A percentile compares a stretch with the other conserved stretches of the same genome.
Evolutionary conservation across 2,113 vertebrate genomes (phyloP).

Genomic region (Hemiprocne comata): DNA sequence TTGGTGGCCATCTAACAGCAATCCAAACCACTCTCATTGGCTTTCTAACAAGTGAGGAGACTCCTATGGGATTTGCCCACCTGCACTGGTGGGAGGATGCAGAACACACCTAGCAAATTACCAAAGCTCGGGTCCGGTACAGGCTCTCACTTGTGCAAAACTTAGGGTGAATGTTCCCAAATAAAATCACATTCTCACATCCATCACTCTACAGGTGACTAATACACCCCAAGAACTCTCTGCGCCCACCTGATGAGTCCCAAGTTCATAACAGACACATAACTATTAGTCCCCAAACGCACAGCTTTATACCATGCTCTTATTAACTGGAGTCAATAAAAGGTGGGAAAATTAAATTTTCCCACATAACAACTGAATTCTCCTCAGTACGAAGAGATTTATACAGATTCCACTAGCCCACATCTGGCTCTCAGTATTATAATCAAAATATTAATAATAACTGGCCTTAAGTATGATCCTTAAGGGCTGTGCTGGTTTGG

Average conservation of each 20-base stretch:
- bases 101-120: neutral
- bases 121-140: neutral
- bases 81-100: neutral
- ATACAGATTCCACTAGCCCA: neutral
- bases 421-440: neutral
- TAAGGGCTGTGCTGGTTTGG: too few species aligned
- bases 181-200: neutral
- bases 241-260: neutral
- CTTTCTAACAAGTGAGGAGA: neutral
- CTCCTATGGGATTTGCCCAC: neutral
- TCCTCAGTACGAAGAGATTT: neutral
- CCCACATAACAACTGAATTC: neutral
- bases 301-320: neutral
- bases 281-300: neutral
- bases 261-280: neutral
- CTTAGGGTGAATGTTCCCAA: neutral
- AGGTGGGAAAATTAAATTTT: neutral
- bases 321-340: neutral
- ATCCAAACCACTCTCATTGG: neutral
- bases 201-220: neutral
- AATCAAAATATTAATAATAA: neutral
- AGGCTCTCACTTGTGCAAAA: neutral
- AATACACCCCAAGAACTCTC: neutral
- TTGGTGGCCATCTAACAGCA: rapidly evolving
- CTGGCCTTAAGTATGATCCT: neutral